Conservation (phyloP, 2,113 vertebrate species). For the Phylloscopus trochiloides region DNA sequence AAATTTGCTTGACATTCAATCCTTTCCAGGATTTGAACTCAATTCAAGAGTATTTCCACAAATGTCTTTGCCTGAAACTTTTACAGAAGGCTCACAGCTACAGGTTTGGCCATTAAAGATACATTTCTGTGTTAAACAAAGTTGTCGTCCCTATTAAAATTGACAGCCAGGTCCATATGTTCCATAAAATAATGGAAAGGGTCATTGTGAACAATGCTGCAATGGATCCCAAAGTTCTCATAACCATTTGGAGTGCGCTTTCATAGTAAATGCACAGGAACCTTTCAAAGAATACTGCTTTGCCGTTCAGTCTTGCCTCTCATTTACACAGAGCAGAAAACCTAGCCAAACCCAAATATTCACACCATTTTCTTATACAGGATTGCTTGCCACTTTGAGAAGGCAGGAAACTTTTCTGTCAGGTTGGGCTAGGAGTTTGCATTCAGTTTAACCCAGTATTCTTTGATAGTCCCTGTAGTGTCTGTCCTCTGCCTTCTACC, state of each 20-base stretch:
- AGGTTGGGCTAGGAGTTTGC: neutral
- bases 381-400: neutral
- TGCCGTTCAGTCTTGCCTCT: neutral
- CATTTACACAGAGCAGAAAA: neutral
- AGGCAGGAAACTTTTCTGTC: neutral
- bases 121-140: constrained; percentile 13
- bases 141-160: constrained; percentile 26
- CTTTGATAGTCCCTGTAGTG: neutral
- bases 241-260: neutral
- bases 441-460: neutral
- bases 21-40: constrained; percentile 7
- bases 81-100: neutral
- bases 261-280: neutral
- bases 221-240: constrained; percentile 17
- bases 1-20: neutral
- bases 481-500: neutral
- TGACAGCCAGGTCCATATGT: constrained; percentile 29
- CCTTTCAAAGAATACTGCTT: neutral
- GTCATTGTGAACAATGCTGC: neutral
- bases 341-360: neutral
- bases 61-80: neutral
- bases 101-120: constrained; percentile 20
- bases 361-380: neutral
- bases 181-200: constrained; percentile 24
- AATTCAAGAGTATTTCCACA: neutral